Evolutionary conservation across 2,797 vertebrate species (phyloP).

Genomic region (Chanos chanos): DNA sequence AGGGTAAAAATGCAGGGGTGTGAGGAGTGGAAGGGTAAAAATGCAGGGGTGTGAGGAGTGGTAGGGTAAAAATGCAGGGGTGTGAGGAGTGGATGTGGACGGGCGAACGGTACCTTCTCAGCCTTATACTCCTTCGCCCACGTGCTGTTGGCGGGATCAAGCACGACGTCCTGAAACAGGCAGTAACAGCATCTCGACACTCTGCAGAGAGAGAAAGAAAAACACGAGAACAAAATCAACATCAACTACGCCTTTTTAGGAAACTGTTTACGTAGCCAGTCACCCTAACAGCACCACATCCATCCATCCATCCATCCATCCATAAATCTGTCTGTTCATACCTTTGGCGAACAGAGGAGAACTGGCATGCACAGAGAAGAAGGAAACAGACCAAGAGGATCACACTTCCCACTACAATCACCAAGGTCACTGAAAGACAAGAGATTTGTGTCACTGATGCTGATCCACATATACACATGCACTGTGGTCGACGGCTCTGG

Average conservation of each 20-base stretch:
- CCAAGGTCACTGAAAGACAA: slow-evolving; percentile 48
- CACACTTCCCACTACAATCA: background rate
- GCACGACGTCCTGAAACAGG: slow-evolving; percentile 71
- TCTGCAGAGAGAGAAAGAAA: slow-evolving; percentile 43
- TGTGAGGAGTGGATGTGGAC: no score
- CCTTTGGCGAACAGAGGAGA: slow-evolving; percentile 64
- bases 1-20: no score
- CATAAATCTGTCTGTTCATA: slow-evolving; percentile 50
- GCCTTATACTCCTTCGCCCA: slow-evolving; percentile 77
- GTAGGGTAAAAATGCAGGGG: no score
- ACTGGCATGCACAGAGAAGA: slow-evolving; percentile 62
- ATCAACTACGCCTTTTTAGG: no score
- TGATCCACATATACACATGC: no score
- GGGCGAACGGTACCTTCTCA: slow-evolving; percentile 80
- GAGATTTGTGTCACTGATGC: background rate
- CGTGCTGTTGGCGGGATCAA: slow-evolving; percentile 88
- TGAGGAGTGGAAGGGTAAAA: no score
- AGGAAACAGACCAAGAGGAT: slow-evolving; percentile 11
- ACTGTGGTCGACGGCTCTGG: no score
- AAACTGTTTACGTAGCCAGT: no score
- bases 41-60: no score
- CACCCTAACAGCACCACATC: no score
- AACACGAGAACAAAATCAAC: background rate
- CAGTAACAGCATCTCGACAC: slow-evolving; percentile 37
- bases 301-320: no score